phyloP scores from a whole-genome alignment of 2,888 invertebrate genomes.

The Sphinx pinastri region DNA sequence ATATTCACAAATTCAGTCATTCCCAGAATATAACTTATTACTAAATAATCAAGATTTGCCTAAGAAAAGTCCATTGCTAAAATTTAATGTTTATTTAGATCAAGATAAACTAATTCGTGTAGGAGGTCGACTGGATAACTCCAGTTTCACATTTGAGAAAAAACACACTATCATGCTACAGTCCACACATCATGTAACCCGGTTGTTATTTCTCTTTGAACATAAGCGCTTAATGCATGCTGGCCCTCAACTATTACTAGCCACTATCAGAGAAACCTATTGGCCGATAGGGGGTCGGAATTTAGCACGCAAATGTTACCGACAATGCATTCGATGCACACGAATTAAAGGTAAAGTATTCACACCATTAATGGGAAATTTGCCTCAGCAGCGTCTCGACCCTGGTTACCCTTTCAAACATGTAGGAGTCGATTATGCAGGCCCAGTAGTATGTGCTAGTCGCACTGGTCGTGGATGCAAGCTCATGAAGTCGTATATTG shows the following conservation, averaged over 20 bases:
- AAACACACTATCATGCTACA: slow-evolving; percentile 45
- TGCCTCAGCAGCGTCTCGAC: slow-evolving; percentile 36
- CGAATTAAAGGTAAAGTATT: slow-evolving; percentile 31
- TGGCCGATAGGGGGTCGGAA: no score
- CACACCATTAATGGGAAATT: slow-evolving; percentile 37
- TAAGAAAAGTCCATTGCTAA: slow-evolving; percentile 31
- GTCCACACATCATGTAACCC: slow-evolving; percentile 36
- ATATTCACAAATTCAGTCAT: slow-evolving; percentile 36
- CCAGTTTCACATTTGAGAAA: slow-evolving; percentile 35
- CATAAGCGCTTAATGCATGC: no score
- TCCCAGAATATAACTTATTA: slow-evolving; percentile 37
- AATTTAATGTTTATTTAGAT: no score
- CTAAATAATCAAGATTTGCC: slow-evolving; percentile 28
- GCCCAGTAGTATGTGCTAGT: slow-evolving; percentile 33
- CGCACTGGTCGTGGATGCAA: slow-evolving; percentile 7
- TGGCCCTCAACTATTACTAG: no score
- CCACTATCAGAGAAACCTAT: no score
- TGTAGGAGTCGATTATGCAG: slow-evolving; percentile 38
- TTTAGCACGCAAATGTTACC: no score
- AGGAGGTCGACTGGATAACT: slow-evolving; percentile 41
- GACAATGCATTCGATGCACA: no score
- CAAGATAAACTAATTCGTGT: no score
- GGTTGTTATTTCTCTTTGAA: no score
- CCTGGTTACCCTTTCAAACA: slow-evolving; percentile 33
- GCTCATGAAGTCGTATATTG: background rate